Base-by-base conservation (phyloP, 2,797 vertebrate species). In the Coregonus suidteri region DNA sequence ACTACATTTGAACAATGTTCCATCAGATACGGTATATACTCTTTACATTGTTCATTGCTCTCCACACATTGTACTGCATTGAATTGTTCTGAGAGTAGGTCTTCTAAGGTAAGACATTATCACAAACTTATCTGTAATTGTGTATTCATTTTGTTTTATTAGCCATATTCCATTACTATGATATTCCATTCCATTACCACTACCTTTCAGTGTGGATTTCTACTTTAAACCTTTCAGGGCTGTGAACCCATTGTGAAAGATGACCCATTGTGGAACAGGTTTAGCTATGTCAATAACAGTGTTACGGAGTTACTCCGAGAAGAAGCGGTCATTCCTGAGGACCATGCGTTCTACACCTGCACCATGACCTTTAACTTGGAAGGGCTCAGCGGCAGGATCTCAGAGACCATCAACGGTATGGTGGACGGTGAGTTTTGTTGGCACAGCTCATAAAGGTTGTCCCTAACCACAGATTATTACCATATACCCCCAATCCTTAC, bases 321-420 rank as follows among this genome's bases (percentile, higher is more conserved):
- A 75, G 54, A 0, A 4, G 81, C 92, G 0, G 84, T 89, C 37
- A 59, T 30, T 18, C 4, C 70, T 5, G 79, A 85, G 0, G 93
- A 95, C 16, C 72, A 78, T 66, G 95, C 94, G 54, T 88, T 89
- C 65, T 96, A 96, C 73, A 93, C 90, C 0, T 96, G 95, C 77
- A 88, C 0, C 6, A 73, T 90, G 76, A 81, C 77, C 0, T 95
- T 94, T 76, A 81, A 54, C 0, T 65, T 93, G 3, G 80, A 81
- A 84, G 94, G 93, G 51, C 86, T 87, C 78, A 79, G 76, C 0
- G 92, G 91, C 18, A 86, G 67, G 20, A 70, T 93, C 68, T 86
- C 92, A 25, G 91, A 93, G 66, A 91, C 85, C 0, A 88, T 96
- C 41, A 59, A 74, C 41, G 86, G 93, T 14, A 74, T 81, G 20